Evolutionary conservation across 2,888 invertebrate genomes (phyloP), one percentile per base, ranked within the genome.

Genomic region (Choristoneura rosaceana): DNA sequence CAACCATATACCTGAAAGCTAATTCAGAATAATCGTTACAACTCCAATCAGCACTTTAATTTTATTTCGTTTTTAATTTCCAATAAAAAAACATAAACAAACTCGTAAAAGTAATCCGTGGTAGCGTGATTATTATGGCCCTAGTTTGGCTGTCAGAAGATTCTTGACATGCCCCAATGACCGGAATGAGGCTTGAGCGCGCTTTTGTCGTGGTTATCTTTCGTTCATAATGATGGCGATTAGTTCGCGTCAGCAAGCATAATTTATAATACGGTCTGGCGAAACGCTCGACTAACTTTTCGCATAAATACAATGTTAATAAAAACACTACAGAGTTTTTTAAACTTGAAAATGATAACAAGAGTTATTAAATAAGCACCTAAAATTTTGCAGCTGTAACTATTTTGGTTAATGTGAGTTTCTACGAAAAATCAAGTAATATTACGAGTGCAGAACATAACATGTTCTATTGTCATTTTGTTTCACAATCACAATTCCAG

Each of bases 241-340:
- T 89, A 89, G 88, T 89, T 80, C 81, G 81, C 85, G 88, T 89
- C 88, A 81, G 86, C 82, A 83, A 82, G 80, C 84, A 82, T 89
- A 87, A 89, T 89, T 89, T 88, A 89, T 88, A 71, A 85, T 84
- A 76, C 82, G 84, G 83, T 81, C 82, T 79, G 79, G 77, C 82
- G 82, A 77, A 86, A 84, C 84, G 84, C 77, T 81, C 86, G 81
- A 81, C 79, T 84, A 87, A 89, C 87, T 89, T 88, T 86, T 80
- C 87, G 81, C 87, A 87, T 89, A 88, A 88, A 88, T 87, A 88
- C 84, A 82, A 84, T 79, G 81, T 81, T 79, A 74, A 76, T 86
- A 88, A 87, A 88, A 89, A 55, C 25, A 55, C 55, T 55, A 55
- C 25, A 55, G 2, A 25, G 25, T 55, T 55, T 25, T 55, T 25